These are phyloP conservation scores for Cladorhizidae sp. DNA, from an alignment of 37 sponge, comb jelly and placozoan genomes.

Conservation along the genomic window DNA sequence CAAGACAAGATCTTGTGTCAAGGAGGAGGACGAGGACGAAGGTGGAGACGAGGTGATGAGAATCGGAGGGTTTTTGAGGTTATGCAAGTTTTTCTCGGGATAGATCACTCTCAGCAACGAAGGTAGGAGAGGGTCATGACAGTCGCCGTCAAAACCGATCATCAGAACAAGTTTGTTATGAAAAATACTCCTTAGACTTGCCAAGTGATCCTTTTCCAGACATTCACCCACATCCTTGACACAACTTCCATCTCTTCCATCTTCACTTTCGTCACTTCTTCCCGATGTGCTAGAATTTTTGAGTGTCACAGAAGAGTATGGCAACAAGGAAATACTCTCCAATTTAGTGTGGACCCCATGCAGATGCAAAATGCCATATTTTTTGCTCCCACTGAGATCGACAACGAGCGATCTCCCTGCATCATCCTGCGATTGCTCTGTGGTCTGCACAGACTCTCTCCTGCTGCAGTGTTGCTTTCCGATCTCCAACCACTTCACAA, in stretches of 20 bases:
- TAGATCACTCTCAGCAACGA: slow-evolving; percentile 4
- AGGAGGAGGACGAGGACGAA: too few relatives aligned
- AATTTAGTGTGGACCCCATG: slow-evolving; percentile 10
- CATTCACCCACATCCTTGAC: too few relatives aligned
- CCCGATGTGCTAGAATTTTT: background rate
- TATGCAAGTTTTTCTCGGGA: background rate
- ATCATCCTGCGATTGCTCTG: background rate
- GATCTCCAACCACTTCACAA: background rate
- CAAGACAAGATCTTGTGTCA: background rate
- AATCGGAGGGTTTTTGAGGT: slow-evolving; percentile 18
- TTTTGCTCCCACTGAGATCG: background rate
- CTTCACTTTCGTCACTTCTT: background rate
- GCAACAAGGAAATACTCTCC: background rate
- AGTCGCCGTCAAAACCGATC: slow-evolving; percentile 27
- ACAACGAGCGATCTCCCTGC: too few relatives aligned
- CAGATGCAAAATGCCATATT: slow-evolving; percentile 28
- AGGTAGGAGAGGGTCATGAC: slow-evolving; percentile 22
- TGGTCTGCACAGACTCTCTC: too few relatives aligned
- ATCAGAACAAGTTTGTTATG: slow-evolving; percentile 21
- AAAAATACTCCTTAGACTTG: slow-evolving; percentile 10
- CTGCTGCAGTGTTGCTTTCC: background rate
- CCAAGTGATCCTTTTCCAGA: background rate
- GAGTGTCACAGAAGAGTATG: background rate
- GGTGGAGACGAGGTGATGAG: slow-evolving; percentile 10
- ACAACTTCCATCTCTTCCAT: background rate